phyloP scores from a whole-genome alignment of 2,797 vertebrate genomes.

The Allobates femoralis region DNA sequence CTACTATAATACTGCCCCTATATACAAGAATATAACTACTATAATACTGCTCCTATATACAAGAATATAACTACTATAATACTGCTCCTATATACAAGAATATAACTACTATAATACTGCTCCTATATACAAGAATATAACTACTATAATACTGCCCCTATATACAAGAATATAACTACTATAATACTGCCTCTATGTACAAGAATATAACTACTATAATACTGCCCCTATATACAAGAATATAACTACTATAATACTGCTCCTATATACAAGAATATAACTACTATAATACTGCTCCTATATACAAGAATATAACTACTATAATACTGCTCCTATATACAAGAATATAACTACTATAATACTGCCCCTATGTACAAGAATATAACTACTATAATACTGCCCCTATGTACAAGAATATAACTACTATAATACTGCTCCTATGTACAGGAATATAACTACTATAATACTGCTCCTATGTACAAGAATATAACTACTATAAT shows the following conservation, averaged over 20 bases:
- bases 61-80: slow-evolving; percentile 17
- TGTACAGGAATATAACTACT: background rate
- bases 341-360: slow-evolving; percentile 7
- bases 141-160: slow-evolving; percentile 11
- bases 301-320: slow-evolving; percentile 1
- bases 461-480: background rate
- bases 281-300: background rate
- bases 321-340: background rate
- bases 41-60: slow-evolving; percentile 4
- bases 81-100: slow-evolving; percentile 9
- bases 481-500: slow-evolving; percentile 6
- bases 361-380: slow-evolving; percentile 2
- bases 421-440: background rate
- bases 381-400: slow-evolving; percentile 11
- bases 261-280: too few relatives aligned
- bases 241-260: background rate
- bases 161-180: slow-evolving; percentile 13
- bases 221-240: background rate
- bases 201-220: slow-evolving; percentile 6
- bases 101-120: slow-evolving; percentile 15
- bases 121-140: background rate
- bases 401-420: background rate
- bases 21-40: slow-evolving; percentile 18
- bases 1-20: background rate
- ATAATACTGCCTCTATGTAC: too few relatives aligned